Percentiles rank a stretch among this genome's conserved stretches.
Evolutionary conservation across 2,113 vertebrate genomes (phyloP).

Genomic region (Anser cygnoides): DNA sequence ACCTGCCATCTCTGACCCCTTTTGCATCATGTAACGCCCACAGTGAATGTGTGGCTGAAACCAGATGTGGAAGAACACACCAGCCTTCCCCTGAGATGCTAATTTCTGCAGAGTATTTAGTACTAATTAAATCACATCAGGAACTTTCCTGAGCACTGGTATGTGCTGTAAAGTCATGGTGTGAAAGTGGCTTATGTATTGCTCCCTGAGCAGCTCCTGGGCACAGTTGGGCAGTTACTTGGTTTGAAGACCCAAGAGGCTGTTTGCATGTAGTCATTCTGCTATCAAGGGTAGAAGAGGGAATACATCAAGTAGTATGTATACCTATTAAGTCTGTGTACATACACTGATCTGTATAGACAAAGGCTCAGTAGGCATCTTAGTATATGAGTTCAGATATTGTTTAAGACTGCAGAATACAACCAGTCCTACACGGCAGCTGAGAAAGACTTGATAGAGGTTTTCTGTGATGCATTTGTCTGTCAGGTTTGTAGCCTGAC

Average conservation of each 20-base stretch:
- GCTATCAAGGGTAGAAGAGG: too few species aligned
- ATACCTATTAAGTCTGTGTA: neutral
- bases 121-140: neutral
- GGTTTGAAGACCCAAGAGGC: too few species aligned
- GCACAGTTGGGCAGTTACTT: neutral
- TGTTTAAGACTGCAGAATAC: neutral
- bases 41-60: neutral
- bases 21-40: neutral
- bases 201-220: neutral
- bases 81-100: neutral
- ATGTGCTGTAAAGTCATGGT: neutral
- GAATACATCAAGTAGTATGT: neutral
- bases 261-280: too few species aligned
- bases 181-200: neutral
- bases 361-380: neutral
- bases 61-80: too few species aligned
- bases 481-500: neutral
- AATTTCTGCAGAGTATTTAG: neutral
- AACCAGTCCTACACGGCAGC: neutral
- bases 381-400: neutral
- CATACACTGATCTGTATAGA: neutral
- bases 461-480: neutral
- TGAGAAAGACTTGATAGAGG: neutral
- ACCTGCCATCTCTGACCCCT: neutral
- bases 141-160: neutral